These are phyloP conservation scores for Avahi laniger DNA, from an alignment of 2,797 vertebrate genomes.

Conservation along the genomic window DNA sequence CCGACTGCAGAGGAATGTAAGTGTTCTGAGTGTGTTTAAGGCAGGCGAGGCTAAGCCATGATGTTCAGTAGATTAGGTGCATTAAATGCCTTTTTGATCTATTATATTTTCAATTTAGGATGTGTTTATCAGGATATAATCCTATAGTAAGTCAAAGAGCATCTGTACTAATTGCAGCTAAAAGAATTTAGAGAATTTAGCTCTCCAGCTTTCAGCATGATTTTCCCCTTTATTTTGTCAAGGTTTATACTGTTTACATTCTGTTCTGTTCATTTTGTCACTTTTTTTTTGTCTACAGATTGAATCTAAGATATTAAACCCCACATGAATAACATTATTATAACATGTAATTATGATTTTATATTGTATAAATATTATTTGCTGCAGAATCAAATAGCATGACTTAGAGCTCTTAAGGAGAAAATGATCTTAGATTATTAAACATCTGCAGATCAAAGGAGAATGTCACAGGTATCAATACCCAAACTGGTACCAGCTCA, in stretches of 20 bases:
- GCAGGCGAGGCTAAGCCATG: neutral
- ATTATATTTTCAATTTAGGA: neutral
- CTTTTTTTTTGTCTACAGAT: neutral
- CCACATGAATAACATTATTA: neutral
- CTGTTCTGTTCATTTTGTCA: neutral
- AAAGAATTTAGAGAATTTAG: constrained; percentile 39
- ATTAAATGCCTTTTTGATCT: neutral
- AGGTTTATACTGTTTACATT: neutral
- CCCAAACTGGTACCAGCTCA: neutral
- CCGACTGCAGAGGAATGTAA: neutral
- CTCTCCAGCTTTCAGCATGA: neutral
- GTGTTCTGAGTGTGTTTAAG: neutral
- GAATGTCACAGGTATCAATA: neutral
- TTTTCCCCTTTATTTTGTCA: neutral
- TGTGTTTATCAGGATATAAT: neutral
- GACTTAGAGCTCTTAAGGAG: neutral
- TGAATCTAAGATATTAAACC: neutral
- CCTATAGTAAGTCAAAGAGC: neutral
- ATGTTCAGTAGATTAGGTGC: neutral
- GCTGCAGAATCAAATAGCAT: neutral
- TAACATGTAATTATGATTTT: neutral
- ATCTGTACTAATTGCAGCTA: neutral
- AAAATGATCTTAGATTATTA: neutral
- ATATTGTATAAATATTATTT: constrained; percentile 2
- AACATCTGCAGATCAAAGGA: neutral